Evolutionary conservation across 2,113 vertebrate genomes (phyloP).

Genomic region (Bambusicola thoracicus): DNA sequence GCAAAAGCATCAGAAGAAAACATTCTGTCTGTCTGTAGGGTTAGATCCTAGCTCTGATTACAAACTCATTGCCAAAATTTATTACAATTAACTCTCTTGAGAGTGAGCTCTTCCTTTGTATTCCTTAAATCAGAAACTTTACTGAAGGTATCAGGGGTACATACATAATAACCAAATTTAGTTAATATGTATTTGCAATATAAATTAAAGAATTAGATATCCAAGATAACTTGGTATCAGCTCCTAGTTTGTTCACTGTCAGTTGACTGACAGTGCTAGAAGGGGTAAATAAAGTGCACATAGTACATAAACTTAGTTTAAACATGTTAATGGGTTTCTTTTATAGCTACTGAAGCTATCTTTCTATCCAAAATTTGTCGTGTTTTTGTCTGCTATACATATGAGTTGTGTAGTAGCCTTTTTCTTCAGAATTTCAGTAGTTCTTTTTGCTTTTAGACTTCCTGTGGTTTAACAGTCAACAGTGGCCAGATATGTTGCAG

Average conservation of each 20-base stretch:
- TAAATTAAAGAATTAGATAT: background rate
- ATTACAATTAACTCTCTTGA: background rate
- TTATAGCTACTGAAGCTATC: background rate
- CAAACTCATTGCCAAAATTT: background rate
- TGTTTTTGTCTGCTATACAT: background rate
- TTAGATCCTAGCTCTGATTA: background rate
- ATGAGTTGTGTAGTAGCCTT: background rate
- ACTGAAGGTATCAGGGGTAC: background rate
- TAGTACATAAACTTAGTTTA: background rate
- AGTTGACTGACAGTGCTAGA: background rate
- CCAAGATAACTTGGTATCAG: background rate
- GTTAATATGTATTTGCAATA: background rate
- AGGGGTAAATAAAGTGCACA: background rate
- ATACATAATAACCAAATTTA: background rate
- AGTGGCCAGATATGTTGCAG: background rate
- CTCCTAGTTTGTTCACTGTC: background rate
- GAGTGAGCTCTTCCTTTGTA: background rate
- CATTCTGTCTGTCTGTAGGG: background rate
- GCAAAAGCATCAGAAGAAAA: background rate
- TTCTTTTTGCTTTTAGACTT: background rate
- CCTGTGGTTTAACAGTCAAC: background rate
- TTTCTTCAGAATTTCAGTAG: background rate
- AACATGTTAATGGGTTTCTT: background rate
- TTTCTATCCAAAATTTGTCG: background rate
- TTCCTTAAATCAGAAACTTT: background rate